A percentile compares a stretch with the other conserved stretches of the same genome.
phyloP scores from a whole-genome alignment of 2,113 vertebrate genomes.

The Melanerpes aurifrons region DNA sequence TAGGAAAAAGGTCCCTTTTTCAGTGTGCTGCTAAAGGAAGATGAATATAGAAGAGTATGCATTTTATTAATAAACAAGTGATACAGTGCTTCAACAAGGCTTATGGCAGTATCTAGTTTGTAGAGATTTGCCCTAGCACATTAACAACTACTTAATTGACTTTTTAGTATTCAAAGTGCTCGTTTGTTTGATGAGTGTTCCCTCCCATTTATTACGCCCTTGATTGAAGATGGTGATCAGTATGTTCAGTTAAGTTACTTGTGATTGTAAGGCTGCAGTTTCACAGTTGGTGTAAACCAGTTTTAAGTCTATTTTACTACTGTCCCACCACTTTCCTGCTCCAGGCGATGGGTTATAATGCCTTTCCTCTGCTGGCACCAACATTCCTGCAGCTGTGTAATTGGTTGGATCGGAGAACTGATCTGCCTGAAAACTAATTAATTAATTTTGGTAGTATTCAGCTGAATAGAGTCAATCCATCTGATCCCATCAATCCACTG shows the following conservation, averaged over 20 bases:
- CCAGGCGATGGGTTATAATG: background rate
- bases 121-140: background rate
- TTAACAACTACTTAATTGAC: background rate
- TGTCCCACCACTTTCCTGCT: conserved; percentile 25
- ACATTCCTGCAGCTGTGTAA: background rate
- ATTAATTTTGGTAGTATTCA: conserved; percentile 58
- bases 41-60: background rate
- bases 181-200: background rate
- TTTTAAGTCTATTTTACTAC: conserved; percentile 21
- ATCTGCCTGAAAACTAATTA: conserved; percentile 43
- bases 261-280: conserved; percentile 14
- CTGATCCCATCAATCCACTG: conserved; percentile 34
- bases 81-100: background rate
- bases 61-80: background rate
- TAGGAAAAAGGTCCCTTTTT: background rate
- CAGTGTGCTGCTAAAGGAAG: background rate
- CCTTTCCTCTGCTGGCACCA: conserved; percentile 34
- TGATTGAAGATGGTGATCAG: background rate
- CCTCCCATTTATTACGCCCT: background rate
- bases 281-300: conserved; percentile 5
- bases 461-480: conserved; percentile 30
- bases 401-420: conserved; percentile 30
- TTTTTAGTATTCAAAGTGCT: background rate
- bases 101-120: background rate
- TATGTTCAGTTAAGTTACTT: background rate